Evolutionary conservation across 2,113 vertebrate species (phyloP).

Genomic region (Rhinolophus ferrumequinum): DNA sequence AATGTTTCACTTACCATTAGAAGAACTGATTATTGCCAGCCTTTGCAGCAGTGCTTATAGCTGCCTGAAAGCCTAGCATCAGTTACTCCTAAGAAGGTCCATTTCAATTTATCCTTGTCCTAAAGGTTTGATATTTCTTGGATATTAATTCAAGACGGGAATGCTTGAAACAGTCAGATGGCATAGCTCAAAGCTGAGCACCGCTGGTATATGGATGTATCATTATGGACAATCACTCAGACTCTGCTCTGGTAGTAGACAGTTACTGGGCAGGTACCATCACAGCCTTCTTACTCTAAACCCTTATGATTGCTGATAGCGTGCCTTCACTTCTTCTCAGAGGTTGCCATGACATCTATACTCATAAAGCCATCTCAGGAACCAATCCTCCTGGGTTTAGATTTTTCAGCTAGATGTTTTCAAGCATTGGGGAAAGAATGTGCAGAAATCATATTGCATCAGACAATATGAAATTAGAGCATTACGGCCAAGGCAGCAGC

Average conservation of each 20-base stretch:
- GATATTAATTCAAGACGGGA: slow-evolving; percentile 53
- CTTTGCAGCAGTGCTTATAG: background rate
- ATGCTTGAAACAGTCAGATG: background rate
- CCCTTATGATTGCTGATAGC: background rate
- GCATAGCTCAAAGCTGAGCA: background rate
- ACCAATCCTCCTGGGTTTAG: background rate
- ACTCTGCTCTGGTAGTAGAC: background rate
- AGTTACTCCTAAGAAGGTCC: slow-evolving; percentile 58
- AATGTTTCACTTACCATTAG: slow-evolving; percentile 62
- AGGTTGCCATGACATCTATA: background rate
- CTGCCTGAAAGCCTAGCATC: slow-evolving; percentile 47
- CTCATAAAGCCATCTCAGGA: background rate
- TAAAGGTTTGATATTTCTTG: slow-evolving; percentile 53
- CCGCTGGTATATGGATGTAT: background rate
- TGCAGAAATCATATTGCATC: slow-evolving; percentile 5
- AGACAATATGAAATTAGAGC: background rate
- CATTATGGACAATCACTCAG: background rate
- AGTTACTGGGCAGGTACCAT: background rate
- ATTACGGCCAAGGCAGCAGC: background rate
- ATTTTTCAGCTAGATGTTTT: slow-evolving; percentile 28
- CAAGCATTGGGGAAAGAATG: background rate
- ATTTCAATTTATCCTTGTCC: slow-evolving; percentile 65
- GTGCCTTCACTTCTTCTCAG: background rate
- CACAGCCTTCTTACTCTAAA: background rate
- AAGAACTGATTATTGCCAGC: slow-evolving; percentile 57